Evolutionary conservation across 2,888 invertebrate genomes (phyloP).

Genomic region (Allygus modestus): DNA sequence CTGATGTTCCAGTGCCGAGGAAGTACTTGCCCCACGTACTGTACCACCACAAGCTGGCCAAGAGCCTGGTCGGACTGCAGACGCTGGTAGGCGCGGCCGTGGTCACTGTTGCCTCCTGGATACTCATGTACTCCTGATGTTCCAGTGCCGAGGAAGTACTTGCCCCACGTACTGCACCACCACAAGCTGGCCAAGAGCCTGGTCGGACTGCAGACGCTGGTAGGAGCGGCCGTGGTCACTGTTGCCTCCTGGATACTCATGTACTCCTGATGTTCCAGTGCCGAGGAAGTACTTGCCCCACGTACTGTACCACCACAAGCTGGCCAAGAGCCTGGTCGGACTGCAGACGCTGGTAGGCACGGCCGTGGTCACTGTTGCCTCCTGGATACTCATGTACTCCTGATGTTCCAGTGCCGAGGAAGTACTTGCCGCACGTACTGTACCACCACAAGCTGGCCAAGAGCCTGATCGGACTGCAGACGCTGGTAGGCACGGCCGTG

Average conservation of each 20-base stretch:
- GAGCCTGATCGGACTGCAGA: constrained; percentile 76
- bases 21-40: constrained; percentile 77
- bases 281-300: constrained; percentile 78
- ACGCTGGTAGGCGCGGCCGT: constrained; percentile 78
- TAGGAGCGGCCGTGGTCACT: constrained; percentile 78
- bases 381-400: constrained; percentile 75
- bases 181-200: constrained; percentile 76
- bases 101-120: constrained; percentile 78
- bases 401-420: constrained; percentile 75
- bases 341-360: constrained; percentile 78
- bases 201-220: constrained; percentile 76
- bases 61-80: constrained; percentile 76
- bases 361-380: constrained; percentile 77
- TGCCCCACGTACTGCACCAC: constrained; percentile 76
- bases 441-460: constrained; percentile 76
- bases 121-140: constrained; percentile 70
- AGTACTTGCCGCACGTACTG: constrained; percentile 76
- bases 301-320: constrained; percentile 75
- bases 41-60: constrained; percentile 76
- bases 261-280: constrained; percentile 74
- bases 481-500: constrained; percentile 77
- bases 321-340: constrained; percentile 76
- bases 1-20: constrained; percentile 74
- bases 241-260: constrained; percentile 76
- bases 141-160: constrained; percentile 77